Conservation (phyloP, 2,797 vertebrate species). For the Phataginus tricuspis region DNA sequence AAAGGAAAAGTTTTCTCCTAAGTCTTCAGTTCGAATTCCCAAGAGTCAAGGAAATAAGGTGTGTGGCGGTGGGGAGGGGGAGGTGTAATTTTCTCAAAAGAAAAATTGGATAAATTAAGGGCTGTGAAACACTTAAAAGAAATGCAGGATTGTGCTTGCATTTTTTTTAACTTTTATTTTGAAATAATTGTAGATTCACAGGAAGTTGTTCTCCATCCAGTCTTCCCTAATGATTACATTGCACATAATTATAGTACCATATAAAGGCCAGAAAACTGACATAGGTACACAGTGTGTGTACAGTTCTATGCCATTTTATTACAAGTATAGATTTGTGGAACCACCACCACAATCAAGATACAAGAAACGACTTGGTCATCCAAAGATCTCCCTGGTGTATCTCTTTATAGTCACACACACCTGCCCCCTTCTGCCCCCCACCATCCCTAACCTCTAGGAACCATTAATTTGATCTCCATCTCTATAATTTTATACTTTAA, state of each 20-base stretch:
- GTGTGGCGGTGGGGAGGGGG: background rate
- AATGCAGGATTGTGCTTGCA: background rate
- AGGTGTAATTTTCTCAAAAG: background rate
- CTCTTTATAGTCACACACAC: background rate
- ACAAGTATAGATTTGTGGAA: background rate
- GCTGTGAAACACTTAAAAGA: background rate
- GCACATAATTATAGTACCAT: background rate
- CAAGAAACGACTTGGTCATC: background rate
- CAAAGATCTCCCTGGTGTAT: background rate
- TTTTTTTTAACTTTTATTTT: background rate
- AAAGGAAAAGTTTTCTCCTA: constrained; percentile 8
- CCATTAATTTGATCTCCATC: constrained; percentile 28
- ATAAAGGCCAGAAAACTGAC: constrained; percentile 27
- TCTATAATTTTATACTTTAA: constrained; percentile 27
- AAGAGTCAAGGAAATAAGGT: background rate
- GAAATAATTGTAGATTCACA: constrained; percentile 42
- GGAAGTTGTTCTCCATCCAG: constrained; percentile 29
- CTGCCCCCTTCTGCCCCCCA: no score
- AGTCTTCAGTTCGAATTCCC: constrained; percentile 25
- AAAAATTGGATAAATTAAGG: constrained; percentile 36
- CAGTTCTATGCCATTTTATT: constrained; percentile 2
- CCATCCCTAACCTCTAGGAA: background rate
- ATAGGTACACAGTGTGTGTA: background rate
- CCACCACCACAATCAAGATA: background rate
- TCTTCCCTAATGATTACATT: background rate